phyloP scores from a whole-genome alignment of 2,888 invertebrate species.

The Melanargia galathea region DNA sequence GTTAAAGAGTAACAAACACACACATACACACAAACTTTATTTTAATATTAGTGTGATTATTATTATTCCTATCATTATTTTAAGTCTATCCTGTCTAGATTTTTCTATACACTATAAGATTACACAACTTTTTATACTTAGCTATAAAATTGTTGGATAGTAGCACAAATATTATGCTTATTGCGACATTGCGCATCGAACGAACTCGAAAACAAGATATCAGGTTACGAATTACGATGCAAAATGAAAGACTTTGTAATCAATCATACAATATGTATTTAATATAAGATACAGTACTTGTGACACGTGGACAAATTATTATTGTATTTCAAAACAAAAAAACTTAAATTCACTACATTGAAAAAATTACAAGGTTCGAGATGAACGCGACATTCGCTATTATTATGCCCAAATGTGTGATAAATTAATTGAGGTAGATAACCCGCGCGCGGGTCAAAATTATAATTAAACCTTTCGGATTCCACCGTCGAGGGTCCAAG shows the following conservation, averaged over 20 bases:
- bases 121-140: background rate
- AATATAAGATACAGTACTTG: constrained; percentile 82
- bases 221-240: background rate
- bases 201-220: background rate
- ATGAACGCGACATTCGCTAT: constrained; percentile 74
- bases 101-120: background rate
- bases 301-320: constrained; percentile 80
- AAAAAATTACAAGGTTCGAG: constrained; percentile 69
- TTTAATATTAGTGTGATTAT: too few species aligned
- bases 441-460: constrained; percentile 72
- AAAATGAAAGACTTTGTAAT: constrained; percentile 68
- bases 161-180: background rate
- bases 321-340: constrained; percentile 65
- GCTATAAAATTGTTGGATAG: background rate
- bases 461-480: constrained; percentile 70
- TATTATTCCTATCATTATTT: too few species aligned
- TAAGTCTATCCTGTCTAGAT: too few species aligned
- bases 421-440: constrained; percentile 83
- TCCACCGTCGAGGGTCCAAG: constrained; percentile 67
- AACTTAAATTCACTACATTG: constrained; percentile 73
- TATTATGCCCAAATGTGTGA: constrained; percentile 81
- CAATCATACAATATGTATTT: constrained; percentile 83
- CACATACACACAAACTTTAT: too few species aligned
- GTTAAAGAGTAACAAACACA: too few species aligned
- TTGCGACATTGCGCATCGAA: background rate